Conservation (phyloP, 92 coral and sea anemone species). For the Epizoanthus ramosus region DNA sequence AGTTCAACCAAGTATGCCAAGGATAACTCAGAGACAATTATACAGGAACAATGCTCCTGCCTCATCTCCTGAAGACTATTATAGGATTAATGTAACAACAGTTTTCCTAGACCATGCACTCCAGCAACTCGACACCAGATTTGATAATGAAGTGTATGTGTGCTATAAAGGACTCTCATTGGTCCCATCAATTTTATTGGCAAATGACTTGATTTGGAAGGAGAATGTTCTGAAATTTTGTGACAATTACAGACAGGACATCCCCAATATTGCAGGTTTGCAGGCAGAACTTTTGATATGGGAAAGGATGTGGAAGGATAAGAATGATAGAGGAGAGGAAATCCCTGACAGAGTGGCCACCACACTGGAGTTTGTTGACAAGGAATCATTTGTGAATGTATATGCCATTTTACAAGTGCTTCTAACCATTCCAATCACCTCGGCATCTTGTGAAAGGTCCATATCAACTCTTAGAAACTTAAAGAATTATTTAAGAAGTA, state of each 20-base stretch:
- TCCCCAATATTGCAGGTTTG: constrained; percentile 58
- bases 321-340: constrained; percentile 52
- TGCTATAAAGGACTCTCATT: constrained; percentile 52
- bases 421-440: constrained; percentile 62
- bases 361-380: constrained; percentile 60
- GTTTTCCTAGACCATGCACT: constrained; percentile 30
- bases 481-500: constrained; percentile 64
- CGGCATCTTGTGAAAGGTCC: constrained; percentile 70
- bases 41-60: constrained; percentile 24
- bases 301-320: constrained; percentile 60
- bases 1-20: constrained; percentile 8
- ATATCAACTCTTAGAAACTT: constrained; percentile 56
- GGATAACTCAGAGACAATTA: not conserved
- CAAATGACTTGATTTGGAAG: constrained; percentile 52
- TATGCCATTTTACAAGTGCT: constrained; percentile 65
- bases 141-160: not conserved
- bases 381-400: constrained; percentile 58
- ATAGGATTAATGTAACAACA: constrained; percentile 18
- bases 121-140: constrained; percentile 26
- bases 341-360: constrained; percentile 53
- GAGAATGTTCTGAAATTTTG: constrained; percentile 62
- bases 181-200: constrained; percentile 52
- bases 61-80: not conserved
- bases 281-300: constrained; percentile 59
- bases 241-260: constrained; percentile 55